Percentiles rank a stretch among this genome's conserved stretches.
Evolutionary conservation across 2,888 invertebrate genomes (phyloP).

Genomic region (Ophion slaviceki): DNA sequence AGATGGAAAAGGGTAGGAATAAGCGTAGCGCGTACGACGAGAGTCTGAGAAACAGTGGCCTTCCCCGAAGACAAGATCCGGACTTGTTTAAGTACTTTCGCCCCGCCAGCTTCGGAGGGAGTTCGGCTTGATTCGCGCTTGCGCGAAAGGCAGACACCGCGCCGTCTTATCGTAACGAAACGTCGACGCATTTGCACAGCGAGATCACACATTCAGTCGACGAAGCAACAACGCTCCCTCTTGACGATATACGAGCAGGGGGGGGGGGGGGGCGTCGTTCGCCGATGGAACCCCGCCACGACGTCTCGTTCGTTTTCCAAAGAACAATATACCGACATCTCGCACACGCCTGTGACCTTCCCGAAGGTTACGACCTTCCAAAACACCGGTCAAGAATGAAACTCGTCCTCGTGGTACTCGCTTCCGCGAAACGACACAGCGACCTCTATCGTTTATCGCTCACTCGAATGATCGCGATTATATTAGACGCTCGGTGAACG

Average conservation of each 20-base stretch:
- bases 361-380: slow-evolving; percentile 80
- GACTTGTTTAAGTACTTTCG: slow-evolving; percentile 82
- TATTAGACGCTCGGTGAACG: not conserved
- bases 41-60: slow-evolving; percentile 80
- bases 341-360: slow-evolving; percentile 72
- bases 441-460: not conserved
- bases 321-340: slow-evolving; percentile 57
- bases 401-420: slow-evolving; percentile 54
- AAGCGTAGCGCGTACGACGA: slow-evolving; percentile 75
- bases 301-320: slow-evolving; percentile 59
- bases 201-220: slow-evolving; percentile 6
- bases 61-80: slow-evolving; percentile 75
- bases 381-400: slow-evolving; percentile 79
- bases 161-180: slow-evolving; percentile 1
- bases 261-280: too few species aligned
- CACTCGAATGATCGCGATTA: not conserved
- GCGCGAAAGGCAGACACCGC: slow-evolving; percentile 71
- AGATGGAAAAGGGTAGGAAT: slow-evolving; percentile 2
- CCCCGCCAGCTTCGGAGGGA: slow-evolving; percentile 67
- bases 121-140: slow-evolving; percentile 71
- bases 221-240: not conserved
- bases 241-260: not conserved
- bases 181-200: slow-evolving; percentile 28
- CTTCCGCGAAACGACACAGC: slow-evolving; percentile 11
- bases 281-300: slow-evolving; percentile 17